phyloP scores from a whole-genome alignment of 2,113 vertebrate genomes.

The Python bivittatus region DNA sequence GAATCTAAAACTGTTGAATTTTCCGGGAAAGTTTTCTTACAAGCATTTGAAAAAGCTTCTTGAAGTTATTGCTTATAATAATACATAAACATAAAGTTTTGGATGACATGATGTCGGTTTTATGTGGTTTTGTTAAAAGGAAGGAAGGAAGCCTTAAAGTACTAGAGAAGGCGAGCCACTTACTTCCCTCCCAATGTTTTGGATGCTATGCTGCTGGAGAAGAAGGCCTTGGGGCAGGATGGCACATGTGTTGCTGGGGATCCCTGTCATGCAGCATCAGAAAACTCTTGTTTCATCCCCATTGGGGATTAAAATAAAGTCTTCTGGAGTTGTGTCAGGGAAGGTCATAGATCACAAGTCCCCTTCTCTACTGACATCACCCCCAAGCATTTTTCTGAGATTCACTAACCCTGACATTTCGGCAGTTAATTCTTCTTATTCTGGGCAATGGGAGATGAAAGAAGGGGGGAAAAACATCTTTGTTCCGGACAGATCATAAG shows the following conservation, averaged over 20 bases:
- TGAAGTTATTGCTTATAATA: neutral
- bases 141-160: neutral
- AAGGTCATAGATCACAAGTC: neutral
- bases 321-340: neutral
- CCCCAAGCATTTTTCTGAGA: neutral
- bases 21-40: neutral
- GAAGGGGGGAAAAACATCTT: neutral
- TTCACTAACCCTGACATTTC: neutral
- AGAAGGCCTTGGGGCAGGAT: neutral
- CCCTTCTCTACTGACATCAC: neutral
- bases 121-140: neutral
- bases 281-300: neutral
- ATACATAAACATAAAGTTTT: neutral
- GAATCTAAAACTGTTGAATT: neutral
- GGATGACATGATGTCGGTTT: neutral
- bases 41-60: neutral
- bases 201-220: neutral
- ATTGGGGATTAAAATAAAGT: neutral
- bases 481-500: neutral
- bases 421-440: neutral
- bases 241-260: neutral
- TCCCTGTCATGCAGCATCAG: neutral
- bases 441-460: neutral
- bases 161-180: neutral
- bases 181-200: neutral